Base-by-base conservation (phyloP, 2,888 invertebrate genomes). In the Antheraea yamamai region DNA sequence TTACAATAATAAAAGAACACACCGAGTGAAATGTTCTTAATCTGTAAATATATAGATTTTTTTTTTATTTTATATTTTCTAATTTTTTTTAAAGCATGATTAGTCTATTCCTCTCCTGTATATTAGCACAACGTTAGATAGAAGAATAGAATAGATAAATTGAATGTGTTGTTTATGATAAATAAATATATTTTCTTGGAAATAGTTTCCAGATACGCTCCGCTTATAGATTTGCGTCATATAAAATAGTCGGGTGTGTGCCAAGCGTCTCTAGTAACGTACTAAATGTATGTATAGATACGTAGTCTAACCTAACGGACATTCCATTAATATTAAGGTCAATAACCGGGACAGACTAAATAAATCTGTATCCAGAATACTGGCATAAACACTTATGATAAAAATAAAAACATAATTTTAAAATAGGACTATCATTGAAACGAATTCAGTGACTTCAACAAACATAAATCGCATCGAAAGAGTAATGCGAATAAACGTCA, bases 401-500 rank as follows among this genome's bases (percentile, higher is more conserved):
- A 66, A 52, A 66, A 20, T 51, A 66, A 47, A 23, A 72, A 66
- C 64, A 72, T 26, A 14, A 20, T 72, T 71, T 39, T 61, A 68
- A 78, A 70, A 70, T 68, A 35, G 39, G 39, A 68, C 1, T 68
- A 20, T 70, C 75, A 75, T 71, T 75, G 75, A 78, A 79, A 79
- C 76, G 71, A 76, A 79, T 76, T 77, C 78, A 77, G 77, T 79
- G 79, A 82, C 79, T 78, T 77, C 79, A 78, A 76, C 77, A 77
- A 74, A 70, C 70, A 70, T 70, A 70, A 81, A 86, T 87, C 88
- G 79, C 84, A 84, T 79, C 83, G 83, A 81, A 82, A 85, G 87
- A 88, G 85, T 88, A 86, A 87, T 83, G 80, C 86, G 84, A 85
- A 89, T 90, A 88, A 92, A 91, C 88, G 90, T 91, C 91, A 88